Conservation (phyloP, 1,140 invertebrate species). For the Holcopasites calliopsidis region DNA sequence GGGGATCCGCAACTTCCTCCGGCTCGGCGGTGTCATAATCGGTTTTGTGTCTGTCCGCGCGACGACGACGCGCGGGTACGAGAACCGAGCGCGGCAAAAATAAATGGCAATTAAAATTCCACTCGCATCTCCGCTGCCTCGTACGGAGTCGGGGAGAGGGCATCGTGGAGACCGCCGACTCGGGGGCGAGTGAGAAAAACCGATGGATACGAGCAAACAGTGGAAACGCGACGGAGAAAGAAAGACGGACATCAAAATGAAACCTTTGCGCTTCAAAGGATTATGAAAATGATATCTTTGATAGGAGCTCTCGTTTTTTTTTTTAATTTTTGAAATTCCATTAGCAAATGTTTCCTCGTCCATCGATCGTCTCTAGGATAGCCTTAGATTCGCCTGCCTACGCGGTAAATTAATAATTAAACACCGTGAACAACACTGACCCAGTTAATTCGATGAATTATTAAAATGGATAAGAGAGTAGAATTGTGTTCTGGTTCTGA, state of each 20-base stretch:
- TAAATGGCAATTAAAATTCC: conserved; percentile 66
- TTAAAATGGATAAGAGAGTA: not conserved
- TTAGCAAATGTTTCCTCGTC: not conserved
- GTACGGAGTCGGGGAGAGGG: conserved; percentile 31
- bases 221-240: not conserved
- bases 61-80: conserved; percentile 43
- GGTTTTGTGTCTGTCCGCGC: conserved; percentile 57
- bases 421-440: not conserved
- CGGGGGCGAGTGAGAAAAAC: not conserved
- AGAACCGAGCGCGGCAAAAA: conserved; percentile 54
- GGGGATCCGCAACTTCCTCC: conserved; percentile 54
- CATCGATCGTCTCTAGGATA: not conserved
- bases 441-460: not conserved
- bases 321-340: not conserved
- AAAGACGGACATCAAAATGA: no score
- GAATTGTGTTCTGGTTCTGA: not conserved
- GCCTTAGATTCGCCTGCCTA: not conserved
- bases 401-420: not conserved
- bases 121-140: conserved; percentile 55
- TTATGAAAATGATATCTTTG: no score
- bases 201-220: not conserved
- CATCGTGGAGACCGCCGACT: conserved; percentile 28
- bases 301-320: no score
- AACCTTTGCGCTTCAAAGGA: no score
- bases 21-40: conserved; percentile 60